Conservation (phyloP, 2,888 invertebrate genomes). For the Sphinx pinastri region DNA sequence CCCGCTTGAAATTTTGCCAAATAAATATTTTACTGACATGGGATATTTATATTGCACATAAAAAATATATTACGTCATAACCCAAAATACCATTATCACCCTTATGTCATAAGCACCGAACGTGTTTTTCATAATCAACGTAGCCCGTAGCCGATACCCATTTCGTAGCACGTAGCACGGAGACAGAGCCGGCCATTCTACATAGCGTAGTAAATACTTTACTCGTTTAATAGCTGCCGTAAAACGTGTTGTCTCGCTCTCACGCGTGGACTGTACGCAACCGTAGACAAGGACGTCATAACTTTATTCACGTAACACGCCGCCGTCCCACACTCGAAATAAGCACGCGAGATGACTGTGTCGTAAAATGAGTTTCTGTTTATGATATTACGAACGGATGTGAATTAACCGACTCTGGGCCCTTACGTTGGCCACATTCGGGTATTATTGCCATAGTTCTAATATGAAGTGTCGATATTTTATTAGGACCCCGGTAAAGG, state of each 20-base stretch:
- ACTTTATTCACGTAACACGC: constrained; percentile 1
- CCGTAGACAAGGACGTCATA: constrained; percentile 12
- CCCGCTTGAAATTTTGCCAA: no score
- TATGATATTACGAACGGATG: constrained; percentile 31
- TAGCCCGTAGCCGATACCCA: not conserved
- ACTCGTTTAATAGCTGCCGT: constrained; percentile 13
- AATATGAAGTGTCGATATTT: constrained; percentile 28
- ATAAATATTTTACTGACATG: no score
- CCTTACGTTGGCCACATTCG: constrained; percentile 26
- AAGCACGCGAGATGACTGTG: constrained; percentile 32
- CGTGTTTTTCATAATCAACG: not conserved
- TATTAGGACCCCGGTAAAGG: constrained; percentile 27
- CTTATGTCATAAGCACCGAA: not conserved
- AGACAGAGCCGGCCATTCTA: constrained; percentile 17
- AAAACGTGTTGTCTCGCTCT: constrained; percentile 7
- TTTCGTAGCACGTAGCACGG: constrained; percentile 14
- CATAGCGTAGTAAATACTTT: constrained; percentile 21
- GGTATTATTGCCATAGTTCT: constrained; percentile 29
- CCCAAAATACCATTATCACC: not conserved
- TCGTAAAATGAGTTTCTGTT: constrained; percentile 35
- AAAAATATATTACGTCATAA: not conserved
- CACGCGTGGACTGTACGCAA: not conserved
- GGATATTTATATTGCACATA: not conserved
- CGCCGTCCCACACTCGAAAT: constrained; percentile 21
- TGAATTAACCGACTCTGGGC: constrained; percentile 24